Evolutionary conservation across 1,140 invertebrate genomes (phyloP).

Genomic region (Pemphigus obesinymphae): DNA sequence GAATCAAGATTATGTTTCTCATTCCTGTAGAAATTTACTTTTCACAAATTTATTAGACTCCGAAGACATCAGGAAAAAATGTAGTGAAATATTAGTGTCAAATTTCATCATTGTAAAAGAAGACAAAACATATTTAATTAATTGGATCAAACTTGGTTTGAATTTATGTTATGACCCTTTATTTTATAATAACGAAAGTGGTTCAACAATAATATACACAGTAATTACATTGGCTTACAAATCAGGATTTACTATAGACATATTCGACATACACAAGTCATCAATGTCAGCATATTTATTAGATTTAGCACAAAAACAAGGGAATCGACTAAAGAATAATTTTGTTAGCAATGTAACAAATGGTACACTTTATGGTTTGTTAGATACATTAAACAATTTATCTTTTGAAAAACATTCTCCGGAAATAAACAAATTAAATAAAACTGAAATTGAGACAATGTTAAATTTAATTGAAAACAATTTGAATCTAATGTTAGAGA

Average conservation of each 20-base stretch:
- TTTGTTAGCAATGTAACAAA: conserved; percentile 51
- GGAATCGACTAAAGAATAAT: conserved; percentile 49
- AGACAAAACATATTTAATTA: conserved; percentile 33
- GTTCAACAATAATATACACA: conserved; percentile 53
- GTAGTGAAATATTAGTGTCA: conserved; percentile 51
- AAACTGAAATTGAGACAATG: conserved; percentile 46
- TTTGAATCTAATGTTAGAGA: conserved; percentile 50
- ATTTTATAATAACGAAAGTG: conserved; percentile 56
- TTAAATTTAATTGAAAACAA: conserved; percentile 51
- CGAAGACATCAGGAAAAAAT: conserved; percentile 53
- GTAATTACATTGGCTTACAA: conserved; percentile 46
- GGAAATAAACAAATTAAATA: conserved; percentile 42
- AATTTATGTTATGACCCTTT: conserved; percentile 54
- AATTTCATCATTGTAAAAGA: conserved; percentile 48
- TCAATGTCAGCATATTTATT: conserved; percentile 45
- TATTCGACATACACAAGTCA: conserved; percentile 6
- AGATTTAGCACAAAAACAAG: conserved; percentile 48
- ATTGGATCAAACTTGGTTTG: conserved; percentile 50
- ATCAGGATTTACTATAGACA: conserved; percentile 5
- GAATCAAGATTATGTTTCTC: conserved; percentile 3
- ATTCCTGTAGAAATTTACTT: conserved; percentile 19
- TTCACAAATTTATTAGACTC: conserved; percentile 31
- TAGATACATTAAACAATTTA: conserved; percentile 49
- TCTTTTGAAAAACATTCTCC: conserved; percentile 45
- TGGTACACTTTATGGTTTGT: conserved; percentile 50